phyloP scores from a whole-genome alignment of 2,888 invertebrate species.

The Rapana venosa region DNA sequence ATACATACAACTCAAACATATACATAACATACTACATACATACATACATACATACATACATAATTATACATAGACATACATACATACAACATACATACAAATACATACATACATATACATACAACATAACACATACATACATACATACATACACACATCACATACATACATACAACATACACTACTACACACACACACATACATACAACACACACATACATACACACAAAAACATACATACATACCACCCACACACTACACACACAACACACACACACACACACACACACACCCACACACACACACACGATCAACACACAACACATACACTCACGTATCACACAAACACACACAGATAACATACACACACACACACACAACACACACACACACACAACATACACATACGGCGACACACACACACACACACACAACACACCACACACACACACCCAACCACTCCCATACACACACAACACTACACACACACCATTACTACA shows the following conservation, averaged over 20 bases:
- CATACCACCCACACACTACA: neutral
- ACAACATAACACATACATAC: neutral
- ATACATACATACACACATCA: neutral
- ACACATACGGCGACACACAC: neutral
- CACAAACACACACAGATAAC: neutral
- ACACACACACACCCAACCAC: neutral
- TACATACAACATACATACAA: neutral
- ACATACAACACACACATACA: neutral
- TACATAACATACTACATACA: neutral
- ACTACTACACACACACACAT: slow-evolving; percentile 13
- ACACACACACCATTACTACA: too few relatives aligned
- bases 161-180: slow-evolving; percentile 21
- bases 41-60: slow-evolving; percentile 21
- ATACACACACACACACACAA: neutral
- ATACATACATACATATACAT: neutral
- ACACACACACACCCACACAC: neutral
- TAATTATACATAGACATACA: slow-evolving; percentile 16
- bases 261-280: neutral
- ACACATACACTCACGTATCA: neutral
- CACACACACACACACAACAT: neutral
- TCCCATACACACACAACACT: neutral
- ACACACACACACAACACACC: neutral
- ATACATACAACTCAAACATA: too few relatives aligned
- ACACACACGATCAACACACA: neutral
- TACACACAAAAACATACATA: too few relatives aligned